phyloP scores from a whole-genome alignment of 64 coral and sea anemone genomes.

The Anthopleura sola region DNA sequence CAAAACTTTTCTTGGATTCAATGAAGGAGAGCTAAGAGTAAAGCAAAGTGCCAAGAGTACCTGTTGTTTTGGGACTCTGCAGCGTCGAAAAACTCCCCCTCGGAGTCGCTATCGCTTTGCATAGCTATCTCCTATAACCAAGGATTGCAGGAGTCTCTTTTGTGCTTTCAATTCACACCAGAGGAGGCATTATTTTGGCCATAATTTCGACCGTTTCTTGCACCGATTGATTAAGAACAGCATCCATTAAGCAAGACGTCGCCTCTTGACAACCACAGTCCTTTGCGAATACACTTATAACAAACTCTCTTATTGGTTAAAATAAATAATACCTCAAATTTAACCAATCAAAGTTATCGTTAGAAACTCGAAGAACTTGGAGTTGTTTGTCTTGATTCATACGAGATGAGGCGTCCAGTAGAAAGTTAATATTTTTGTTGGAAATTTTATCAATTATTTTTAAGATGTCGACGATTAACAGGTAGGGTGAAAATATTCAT shows the following conservation, averaged over 20 bases:
- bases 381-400: neutral
- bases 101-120: conserved; percentile 88
- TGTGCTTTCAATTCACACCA: neutral
- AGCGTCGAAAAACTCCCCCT: conserved; percentile 87
- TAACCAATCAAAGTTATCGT: neutral
- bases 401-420: neutral
- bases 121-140: conserved; percentile 3
- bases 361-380: neutral
- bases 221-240: neutral
- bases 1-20: conserved; percentile 13
- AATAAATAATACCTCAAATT: neutral
- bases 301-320: neutral
- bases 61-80: conserved; percentile 53
- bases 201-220: neutral
- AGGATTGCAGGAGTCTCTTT: neutral
- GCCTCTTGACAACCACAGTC: conserved; percentile 21
- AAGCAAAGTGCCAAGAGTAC: neutral
- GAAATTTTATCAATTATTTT: neutral
- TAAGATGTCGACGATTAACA: conserved; percentile 22
- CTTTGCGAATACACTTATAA: conserved; percentile 18
- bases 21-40: neutral
- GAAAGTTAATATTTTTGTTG: neutral
- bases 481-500: neutral
- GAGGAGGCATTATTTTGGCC: neutral
- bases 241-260: conserved; percentile 15